Conservation (phyloP, 2,888 invertebrate species). For the Lithophane leautieri region DNA sequence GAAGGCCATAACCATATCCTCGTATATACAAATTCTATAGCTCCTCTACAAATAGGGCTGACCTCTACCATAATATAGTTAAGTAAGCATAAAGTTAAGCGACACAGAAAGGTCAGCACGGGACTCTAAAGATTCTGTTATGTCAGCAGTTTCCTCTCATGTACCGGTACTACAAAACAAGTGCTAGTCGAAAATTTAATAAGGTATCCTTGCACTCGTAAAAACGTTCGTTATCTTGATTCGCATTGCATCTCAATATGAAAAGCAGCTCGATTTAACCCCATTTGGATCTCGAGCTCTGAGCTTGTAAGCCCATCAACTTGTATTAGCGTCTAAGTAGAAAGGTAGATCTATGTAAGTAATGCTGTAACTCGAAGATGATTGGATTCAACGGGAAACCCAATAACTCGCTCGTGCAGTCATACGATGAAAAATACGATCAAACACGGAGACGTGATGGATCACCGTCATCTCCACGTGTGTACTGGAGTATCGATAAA, state of each 20-base stretch:
- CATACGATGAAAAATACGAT: conserved; percentile 62
- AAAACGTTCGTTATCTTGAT: conserved; percentile 71
- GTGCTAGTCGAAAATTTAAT: conserved; percentile 71
- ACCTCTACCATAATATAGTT: conserved; percentile 50
- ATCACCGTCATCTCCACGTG: conserved; percentile 61
- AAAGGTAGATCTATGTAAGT: conserved; percentile 42
- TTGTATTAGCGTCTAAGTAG: conserved; percentile 51
- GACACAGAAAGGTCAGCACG: conserved; percentile 58
- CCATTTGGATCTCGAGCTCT: conserved; percentile 35
- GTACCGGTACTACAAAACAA: conserved; percentile 68
- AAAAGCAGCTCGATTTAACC: conserved; percentile 63
- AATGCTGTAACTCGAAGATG: conserved; percentile 52
- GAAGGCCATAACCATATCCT: conserved; percentile 55
- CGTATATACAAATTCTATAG: conserved; percentile 52
- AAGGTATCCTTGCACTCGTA: conserved; percentile 64
- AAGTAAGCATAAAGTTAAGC: conserved; percentile 56
- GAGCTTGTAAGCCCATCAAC: conserved; percentile 44
- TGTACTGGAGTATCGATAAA: conserved; percentile 57
- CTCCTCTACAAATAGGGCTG: conserved; percentile 51
- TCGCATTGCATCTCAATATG: conserved; percentile 61
- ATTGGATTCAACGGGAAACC: conserved; percentile 57
- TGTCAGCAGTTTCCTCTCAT: conserved; percentile 68
- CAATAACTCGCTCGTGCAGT: conserved; percentile 58
- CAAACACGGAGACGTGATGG: conserved; percentile 64
- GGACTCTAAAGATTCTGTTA: conserved; percentile 54